phyloP scores from a whole-genome alignment of 2,888 invertebrate genomes.

The Himalopsyche anomala region DNA sequence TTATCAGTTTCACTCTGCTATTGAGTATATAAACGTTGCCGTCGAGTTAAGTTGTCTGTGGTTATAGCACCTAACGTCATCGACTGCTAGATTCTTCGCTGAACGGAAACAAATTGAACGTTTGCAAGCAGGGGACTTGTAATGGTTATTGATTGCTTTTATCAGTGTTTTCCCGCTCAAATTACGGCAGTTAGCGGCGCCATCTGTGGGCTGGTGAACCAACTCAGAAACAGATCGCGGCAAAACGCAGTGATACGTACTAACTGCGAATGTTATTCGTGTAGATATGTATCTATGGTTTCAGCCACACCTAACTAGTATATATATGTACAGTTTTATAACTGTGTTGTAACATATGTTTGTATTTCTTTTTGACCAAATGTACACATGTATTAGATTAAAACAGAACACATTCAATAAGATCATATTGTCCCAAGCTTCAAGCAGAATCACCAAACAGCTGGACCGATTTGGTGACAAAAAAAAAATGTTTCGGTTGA shows the following conservation, averaged over 20 bases:
- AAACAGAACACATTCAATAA: too few relatives aligned
- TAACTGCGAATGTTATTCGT: background rate
- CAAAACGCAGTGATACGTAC: slow-evolving; percentile 13
- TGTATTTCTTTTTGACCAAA: too few relatives aligned
- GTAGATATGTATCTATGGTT: slow-evolving; percentile 6
- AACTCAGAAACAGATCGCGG: slow-evolving; percentile 7
- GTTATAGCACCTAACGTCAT: slow-evolving; percentile 23
- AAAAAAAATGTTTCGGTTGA: too few relatives aligned
- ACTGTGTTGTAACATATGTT: too few relatives aligned
- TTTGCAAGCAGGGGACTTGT: slow-evolving; percentile 32
- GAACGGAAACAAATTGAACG: slow-evolving; percentile 42
- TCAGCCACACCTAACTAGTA: background rate
- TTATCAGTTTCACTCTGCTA: too few relatives aligned
- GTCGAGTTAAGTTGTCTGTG: slow-evolving; percentile 10
- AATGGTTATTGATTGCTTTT: slow-evolving; percentile 50
- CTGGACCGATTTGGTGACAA: too few relatives aligned
- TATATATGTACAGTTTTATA: too few relatives aligned
- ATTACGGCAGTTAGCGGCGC: slow-evolving; percentile 46
- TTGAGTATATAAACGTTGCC: background rate
- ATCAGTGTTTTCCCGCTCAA: slow-evolving; percentile 45
- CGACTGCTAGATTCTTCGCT: slow-evolving; percentile 6
- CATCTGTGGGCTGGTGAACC: slow-evolving; percentile 12
- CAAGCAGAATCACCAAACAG: too few relatives aligned
- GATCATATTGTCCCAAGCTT: too few relatives aligned
- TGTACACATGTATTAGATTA: too few relatives aligned